Percentiles rank a stretch among this genome's conserved stretches.
Evolutionary conservation across 2,888 invertebrate genomes (phyloP).

Genomic region (Atrina japonica): DNA sequence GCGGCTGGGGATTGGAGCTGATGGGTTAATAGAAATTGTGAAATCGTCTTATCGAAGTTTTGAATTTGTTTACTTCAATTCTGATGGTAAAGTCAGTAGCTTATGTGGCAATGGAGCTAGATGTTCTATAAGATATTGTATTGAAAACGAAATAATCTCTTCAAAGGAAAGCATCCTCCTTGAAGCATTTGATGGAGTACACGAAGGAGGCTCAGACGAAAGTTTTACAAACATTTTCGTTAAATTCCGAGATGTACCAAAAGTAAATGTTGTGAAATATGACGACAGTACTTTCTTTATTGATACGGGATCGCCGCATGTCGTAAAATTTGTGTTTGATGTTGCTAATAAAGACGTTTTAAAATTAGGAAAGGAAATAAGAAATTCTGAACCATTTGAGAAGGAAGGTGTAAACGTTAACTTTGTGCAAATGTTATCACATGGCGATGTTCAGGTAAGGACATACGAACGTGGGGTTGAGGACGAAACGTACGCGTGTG

Average conservation of each 20-base stretch:
- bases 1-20: conserved; percentile 58
- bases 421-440: conserved; percentile 39
- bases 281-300: conserved; percentile 48
- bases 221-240: background rate
- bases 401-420: conserved; percentile 53
- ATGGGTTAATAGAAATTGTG: conserved; percentile 52
- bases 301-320: conserved; percentile 60
- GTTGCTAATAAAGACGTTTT: conserved; percentile 43
- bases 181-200: conserved; percentile 6
- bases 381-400: conserved; percentile 29
- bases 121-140: conserved; percentile 49
- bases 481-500: conserved; percentile 63
- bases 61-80: conserved; percentile 50
- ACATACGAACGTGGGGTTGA: conserved; percentile 65
- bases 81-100: conserved; percentile 49
- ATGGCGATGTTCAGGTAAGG: conserved; percentile 31
- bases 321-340: conserved; percentile 51
- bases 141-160: conserved; percentile 6
- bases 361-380: conserved; percentile 38
- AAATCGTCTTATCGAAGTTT: conserved; percentile 37
- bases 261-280: conserved; percentile 9
- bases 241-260: conserved; percentile 25
- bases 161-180: background rate
- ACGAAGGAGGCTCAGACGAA: background rate
- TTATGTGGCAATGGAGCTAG: conserved; percentile 64